These are phyloP conservation scores for Colistium nudipinnis DNA, from an alignment of 2,113 vertebrate genomes.

Conservation along the genomic window DNA sequence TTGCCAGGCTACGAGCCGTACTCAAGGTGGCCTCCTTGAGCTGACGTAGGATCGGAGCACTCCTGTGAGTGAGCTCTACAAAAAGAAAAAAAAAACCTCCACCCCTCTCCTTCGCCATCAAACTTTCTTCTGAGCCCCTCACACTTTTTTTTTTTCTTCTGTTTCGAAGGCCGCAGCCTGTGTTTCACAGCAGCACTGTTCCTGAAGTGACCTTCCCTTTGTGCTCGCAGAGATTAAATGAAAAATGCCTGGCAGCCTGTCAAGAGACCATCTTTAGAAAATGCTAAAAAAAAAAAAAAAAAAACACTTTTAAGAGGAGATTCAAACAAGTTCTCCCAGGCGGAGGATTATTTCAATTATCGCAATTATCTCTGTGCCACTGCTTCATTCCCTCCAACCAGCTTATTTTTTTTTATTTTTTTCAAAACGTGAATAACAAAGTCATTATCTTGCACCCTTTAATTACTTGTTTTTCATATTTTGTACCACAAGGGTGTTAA, in stretches of 20 bases:
- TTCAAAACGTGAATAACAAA: slow-evolving; percentile 4
- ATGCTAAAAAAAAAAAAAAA: not conserved
- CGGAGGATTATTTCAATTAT: slow-evolving; percentile 10
- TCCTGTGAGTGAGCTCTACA: slow-evolving; percentile 7
- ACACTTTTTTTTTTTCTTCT: not conserved
- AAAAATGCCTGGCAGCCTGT: slow-evolving; percentile 34
- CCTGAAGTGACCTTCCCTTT: slow-evolving; percentile 66
- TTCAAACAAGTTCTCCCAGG: not conserved
- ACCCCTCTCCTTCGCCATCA: slow-evolving; percentile 3
- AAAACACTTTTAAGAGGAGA: not conserved
- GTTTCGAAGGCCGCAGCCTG: slow-evolving; percentile 64
- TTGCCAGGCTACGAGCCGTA: slow-evolving; percentile 52
- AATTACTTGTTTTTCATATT: not conserved
- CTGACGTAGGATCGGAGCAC: slow-evolving; percentile 21
- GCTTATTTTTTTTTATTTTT: not conserved
- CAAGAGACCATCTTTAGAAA: slow-evolving; percentile 31
- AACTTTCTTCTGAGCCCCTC: not conserved
- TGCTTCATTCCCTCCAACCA: not conserved
- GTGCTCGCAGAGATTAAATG: slow-evolving; percentile 34
- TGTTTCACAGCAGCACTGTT: slow-evolving; percentile 35
- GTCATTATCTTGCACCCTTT: not conserved
- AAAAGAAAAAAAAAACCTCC: slow-evolving; percentile 8
- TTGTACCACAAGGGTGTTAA: not conserved
- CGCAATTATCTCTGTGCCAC: slow-evolving; percentile 29
- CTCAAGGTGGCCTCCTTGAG: slow-evolving; percentile 71